Evolutionary conservation across 2,797 vertebrate genomes (phyloP), one percentile per base, ranked within the genome.

Genomic region (Gephyroberyx darwinii): DNA sequence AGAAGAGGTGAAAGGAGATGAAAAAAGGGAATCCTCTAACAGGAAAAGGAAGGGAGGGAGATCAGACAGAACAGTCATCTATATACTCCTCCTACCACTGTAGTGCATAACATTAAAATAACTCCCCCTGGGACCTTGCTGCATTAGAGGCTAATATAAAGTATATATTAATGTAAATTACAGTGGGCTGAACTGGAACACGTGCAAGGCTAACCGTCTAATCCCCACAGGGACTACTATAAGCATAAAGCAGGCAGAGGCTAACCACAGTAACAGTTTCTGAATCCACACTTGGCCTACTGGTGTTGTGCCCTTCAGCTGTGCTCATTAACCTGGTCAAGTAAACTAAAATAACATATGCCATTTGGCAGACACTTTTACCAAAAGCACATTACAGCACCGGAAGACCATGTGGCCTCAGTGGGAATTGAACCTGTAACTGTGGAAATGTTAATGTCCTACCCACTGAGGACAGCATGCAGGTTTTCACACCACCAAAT

Each of bases 131-230:
- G 72, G 74, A 73, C 43, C 30, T 74, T 0, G 51, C 65, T 14
- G 20, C 69, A 84, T 79, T 82, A 79, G 57, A 79, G 68, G 71
- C 65, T 84, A 78, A 87, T 84, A 74, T 84, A 69, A 84, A 88
- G 84, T 68, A 83, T 83, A 88, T 75, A 86, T 87, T 82, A 89
- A 91, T 90, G 84, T 78, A 89, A 89, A 90, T 87, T 76, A 82
- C 69, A 74, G 74, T 52, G 68, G 69, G 54, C 45, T 84, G 75
- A 78, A 84, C 58, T 76, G 57, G 57, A 86, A 66, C 64, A 69
- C 13, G 26, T 78, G 76, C 71, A 60, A 41, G 39, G 77, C 81
- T 66, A 83, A 80, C 50, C 2, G 43, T 37, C 47, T 54, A 69
- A 85, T 84, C 63, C 85, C 79, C 76, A 59, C 62, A 59, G 65